phyloP scores from a whole-genome alignment of 2,797 vertebrate species.

The Sylvilagus floridanus region DNA sequence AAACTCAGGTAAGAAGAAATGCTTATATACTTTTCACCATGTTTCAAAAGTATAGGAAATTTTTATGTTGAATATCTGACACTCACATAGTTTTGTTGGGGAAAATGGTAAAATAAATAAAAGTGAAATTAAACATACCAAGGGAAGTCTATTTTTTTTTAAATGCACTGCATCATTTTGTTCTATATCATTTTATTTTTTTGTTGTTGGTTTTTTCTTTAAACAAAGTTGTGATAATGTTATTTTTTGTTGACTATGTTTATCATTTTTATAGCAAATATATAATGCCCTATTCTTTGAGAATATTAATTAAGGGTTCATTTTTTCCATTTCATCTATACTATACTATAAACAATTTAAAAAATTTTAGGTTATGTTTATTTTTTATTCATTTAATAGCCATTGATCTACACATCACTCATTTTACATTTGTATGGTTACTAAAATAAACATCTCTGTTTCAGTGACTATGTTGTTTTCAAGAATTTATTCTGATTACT shows the following conservation, averaged over 20 bases:
- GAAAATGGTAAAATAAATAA: slow-evolving; percentile 3
- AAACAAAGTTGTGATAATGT: neutral
- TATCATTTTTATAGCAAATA: slow-evolving; percentile 13
- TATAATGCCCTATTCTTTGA: neutral
- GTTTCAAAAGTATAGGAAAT: neutral
- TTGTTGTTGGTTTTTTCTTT: neutral
- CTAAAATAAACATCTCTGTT: slow-evolving; percentile 1
- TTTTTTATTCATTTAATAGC: neutral
- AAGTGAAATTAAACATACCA: slow-evolving; percentile 15
- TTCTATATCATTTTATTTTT: neutral
- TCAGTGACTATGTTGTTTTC: neutral
- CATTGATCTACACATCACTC: neutral
- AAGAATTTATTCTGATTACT: slow-evolving; percentile 15
- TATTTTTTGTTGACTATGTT: slow-evolving; percentile 7
- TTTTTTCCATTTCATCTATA: neutral
- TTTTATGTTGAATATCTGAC: neutral
- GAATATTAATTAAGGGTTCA: slow-evolving; percentile 3
- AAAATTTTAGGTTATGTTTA: neutral
- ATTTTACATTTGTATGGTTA: neutral
- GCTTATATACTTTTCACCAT: neutral
- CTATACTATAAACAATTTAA: neutral
- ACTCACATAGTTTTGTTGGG: neutral
- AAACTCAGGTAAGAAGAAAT: slow-evolving; percentile 49
- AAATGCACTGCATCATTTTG: neutral
- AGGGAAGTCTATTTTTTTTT: neutral